phyloP scores from a whole-genome alignment of 2,113 vertebrate genomes.

The Gobio gobio region DNA sequence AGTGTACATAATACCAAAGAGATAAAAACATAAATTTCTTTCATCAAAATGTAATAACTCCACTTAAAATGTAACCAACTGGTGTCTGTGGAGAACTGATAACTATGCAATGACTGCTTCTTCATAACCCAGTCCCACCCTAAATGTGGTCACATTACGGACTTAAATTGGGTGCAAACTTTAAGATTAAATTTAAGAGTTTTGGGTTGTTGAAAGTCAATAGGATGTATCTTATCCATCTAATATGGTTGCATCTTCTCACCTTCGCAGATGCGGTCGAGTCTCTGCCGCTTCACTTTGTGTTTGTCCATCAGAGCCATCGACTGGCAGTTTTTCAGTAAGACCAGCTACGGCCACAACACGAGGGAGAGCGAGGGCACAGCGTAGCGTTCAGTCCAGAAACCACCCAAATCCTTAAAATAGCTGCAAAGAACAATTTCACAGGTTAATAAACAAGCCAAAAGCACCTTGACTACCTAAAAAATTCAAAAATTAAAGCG shows the following conservation, averaged over 20 bases:
- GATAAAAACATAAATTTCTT: neutral
- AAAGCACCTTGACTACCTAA: neutral
- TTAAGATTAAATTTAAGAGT: neutral
- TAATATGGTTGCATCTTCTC: conserved; percentile 52
- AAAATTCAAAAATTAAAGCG: no score
- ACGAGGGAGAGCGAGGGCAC: conserved; percentile 23
- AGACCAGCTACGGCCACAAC: conserved; percentile 62
- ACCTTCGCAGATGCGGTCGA: conserved; percentile 87
- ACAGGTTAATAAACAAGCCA: neutral
- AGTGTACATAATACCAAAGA: no score
- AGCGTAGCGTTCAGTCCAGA: conserved; percentile 37
- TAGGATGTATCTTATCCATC: neutral
- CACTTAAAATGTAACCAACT: neutral
- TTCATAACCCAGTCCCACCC: neutral
- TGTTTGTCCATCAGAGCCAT: conserved; percentile 89
- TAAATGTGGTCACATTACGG: neutral
- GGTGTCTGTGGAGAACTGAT: neutral
- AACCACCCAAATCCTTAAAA: conserved; percentile 44
- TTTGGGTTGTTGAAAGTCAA: neutral
- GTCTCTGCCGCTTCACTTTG: conserved; percentile 90
- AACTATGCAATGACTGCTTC: neutral
- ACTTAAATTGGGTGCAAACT: neutral
- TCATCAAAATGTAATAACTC: no score
- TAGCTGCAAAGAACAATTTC: conserved; percentile 53
- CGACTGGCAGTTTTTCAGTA: conserved; percentile 72